Evolutionary conservation across 2,113 vertebrate species (phyloP), one percentile per base, ranked within the genome.

Genomic region (Jaculus jaculus): DNA sequence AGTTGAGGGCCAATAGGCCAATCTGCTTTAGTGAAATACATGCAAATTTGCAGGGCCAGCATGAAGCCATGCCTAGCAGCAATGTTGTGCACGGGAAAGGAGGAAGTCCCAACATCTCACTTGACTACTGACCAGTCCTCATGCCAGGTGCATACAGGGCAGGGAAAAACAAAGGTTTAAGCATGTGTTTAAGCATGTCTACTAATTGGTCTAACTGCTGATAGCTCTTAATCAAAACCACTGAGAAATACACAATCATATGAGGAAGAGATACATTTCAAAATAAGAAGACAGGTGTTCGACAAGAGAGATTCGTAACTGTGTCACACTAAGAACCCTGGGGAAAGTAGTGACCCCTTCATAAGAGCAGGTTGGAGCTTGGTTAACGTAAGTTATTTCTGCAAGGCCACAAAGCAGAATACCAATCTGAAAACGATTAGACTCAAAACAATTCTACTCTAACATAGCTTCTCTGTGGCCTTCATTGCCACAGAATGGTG

Each of bases 381-480:
- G 32, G 80, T 68, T 34, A 85, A 90, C 39, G 39, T 26, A 54
- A 75, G 80, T n/a, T 28, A 91, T 69, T 61, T 74, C 12, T 51
- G 69, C 75, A 92, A 83, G 32, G 72, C 92, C 68, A 94, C 66
- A 89, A 1, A 87, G 58, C 60, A 81, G 66, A 84, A 51, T 69
- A 26, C 51, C 73, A 74, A 93, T 80, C 51, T 88, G 78, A 90
- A 95, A 94, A 84, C 26, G 71, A 86, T 84, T 81, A 63, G 60
- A 72, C 26, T 73, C 16, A 66, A 6, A 74, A 78, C 20, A 78
- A 66, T 95, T 87, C 88, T 73, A 60, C 54, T 87, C 39, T 86
- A 21, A 72, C 18, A 65, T 4, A 5, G 15, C 12, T 37, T 87
- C 69, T 81, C 61, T 80, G 47, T 85, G 47, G 80, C n/a, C 51